Conservation (phyloP, 2,797 vertebrate genomes). For the Tarsius wallacei region DNA sequence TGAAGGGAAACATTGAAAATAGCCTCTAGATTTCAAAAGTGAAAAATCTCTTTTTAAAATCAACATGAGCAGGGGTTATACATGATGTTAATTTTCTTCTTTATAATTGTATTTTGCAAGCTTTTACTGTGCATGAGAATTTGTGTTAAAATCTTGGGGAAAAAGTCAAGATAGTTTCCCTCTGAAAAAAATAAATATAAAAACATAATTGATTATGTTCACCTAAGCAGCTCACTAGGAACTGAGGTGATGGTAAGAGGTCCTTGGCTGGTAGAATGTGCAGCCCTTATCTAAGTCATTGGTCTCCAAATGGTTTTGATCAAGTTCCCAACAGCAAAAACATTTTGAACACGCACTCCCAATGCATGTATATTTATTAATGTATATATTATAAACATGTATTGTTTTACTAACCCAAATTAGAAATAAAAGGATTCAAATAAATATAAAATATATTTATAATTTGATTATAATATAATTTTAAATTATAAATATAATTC, state of each 20-base stretch:
- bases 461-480: too few relatives aligned
- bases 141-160: neutral
- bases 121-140: neutral
- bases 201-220: neutral
- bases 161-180: neutral
- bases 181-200: neutral
- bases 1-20: neutral
- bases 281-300: neutral
- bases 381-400: rapidly evolving
- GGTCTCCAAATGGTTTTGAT: neutral
- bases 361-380: neutral
- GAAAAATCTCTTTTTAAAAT: neutral
- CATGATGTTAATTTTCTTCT: neutral
- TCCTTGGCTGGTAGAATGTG: neutral
- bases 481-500: neutral
- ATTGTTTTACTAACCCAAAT: neutral
- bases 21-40: neutral
- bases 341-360: neutral
- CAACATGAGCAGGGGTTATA: neutral
- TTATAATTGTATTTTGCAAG: neutral
- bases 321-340: neutral
- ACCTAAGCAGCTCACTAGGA: neutral
- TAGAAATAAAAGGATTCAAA: neutral
- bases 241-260: neutral
- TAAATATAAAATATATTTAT: too few relatives aligned